These are phyloP conservation scores for Oceanodroma tethys DNA, from an alignment of 2,113 vertebrate species.

Conservation along the genomic window DNA sequence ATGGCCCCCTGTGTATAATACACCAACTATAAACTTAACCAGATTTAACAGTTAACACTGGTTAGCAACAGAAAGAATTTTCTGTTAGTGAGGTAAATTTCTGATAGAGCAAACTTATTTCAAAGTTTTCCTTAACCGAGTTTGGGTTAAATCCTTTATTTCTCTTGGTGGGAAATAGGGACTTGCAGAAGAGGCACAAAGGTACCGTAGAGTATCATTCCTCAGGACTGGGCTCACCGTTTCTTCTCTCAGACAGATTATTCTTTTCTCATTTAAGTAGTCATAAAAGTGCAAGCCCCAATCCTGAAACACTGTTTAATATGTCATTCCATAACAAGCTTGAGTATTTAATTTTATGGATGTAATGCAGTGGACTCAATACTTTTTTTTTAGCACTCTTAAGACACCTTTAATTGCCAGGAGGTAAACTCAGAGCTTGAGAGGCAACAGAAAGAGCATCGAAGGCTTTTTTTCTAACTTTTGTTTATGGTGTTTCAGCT, in stretches of 20 bases:
- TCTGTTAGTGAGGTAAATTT: not conserved
- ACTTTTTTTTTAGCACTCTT: not conserved
- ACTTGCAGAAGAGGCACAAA: not conserved
- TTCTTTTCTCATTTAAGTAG: not conserved
- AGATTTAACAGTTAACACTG: not conserved
- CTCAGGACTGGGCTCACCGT: not conserved
- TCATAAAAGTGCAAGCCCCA: not conserved
- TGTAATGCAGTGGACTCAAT: not conserved
- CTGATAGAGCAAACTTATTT: not conserved
- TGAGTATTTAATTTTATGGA: not conserved
- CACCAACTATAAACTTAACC: not conserved
- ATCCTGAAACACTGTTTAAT: not conserved
- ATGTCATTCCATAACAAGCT: not conserved
- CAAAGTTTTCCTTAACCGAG: not conserved
- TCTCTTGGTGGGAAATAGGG: not conserved
- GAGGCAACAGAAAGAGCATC: not conserved
- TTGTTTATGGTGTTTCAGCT: not conserved
- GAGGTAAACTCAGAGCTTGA: not conserved
- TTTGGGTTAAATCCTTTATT: not conserved
- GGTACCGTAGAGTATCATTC: not conserved
- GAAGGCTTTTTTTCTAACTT: not conserved
- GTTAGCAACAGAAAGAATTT: not conserved
- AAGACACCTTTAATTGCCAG: not conserved
- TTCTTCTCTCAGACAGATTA: not conserved
- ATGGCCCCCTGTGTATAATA: accelerated